These are phyloP conservation scores for Antheraea pernyi DNA, from an alignment of 1,140 invertebrate species.

Conservation along the genomic window DNA sequence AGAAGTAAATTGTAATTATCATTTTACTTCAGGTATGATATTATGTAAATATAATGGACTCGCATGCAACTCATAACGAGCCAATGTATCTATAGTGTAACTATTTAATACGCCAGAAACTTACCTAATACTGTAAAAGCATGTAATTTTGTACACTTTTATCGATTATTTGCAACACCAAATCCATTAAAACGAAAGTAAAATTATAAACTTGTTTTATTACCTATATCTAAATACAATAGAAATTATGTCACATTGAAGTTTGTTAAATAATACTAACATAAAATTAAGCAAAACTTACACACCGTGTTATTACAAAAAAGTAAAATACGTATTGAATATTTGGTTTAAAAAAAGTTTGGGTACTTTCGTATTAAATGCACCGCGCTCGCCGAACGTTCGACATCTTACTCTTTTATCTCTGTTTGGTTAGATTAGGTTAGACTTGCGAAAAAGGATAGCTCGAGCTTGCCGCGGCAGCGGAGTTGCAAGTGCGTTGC, in stretches of 20 bases:
- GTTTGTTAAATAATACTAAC: too few relatives aligned
- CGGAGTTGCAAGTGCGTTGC: too few relatives aligned
- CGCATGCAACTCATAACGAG: conserved; percentile 42
- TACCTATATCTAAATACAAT: conserved; percentile 28
- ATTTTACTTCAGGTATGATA: conserved; percentile 52
- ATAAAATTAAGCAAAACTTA: too few relatives aligned
- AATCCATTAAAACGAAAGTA: conserved; percentile 71
- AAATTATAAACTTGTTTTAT: conserved; percentile 57
- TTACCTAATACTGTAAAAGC: conserved; percentile 61
- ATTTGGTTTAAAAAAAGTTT: too few relatives aligned
- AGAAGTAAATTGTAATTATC: conserved; percentile 61
- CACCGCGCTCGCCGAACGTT: too few relatives aligned
- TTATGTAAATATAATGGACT: conserved; percentile 53
- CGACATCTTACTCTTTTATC: too few relatives aligned
- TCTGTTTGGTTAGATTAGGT: too few relatives aligned
- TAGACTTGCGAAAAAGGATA: too few relatives aligned
- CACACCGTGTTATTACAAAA: too few relatives aligned
- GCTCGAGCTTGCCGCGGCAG: too few relatives aligned
- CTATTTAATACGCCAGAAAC: conserved; percentile 54
- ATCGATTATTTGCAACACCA: conserved; percentile 71
- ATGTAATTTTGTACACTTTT: conserved; percentile 75
- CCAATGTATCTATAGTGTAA: conserved; percentile 36
- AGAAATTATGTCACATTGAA: neutral
- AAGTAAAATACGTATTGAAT: too few relatives aligned
- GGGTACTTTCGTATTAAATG: too few relatives aligned